Evolutionary conservation across 2,888 invertebrate species (phyloP).

Genomic region (Agrilus mali): DNA sequence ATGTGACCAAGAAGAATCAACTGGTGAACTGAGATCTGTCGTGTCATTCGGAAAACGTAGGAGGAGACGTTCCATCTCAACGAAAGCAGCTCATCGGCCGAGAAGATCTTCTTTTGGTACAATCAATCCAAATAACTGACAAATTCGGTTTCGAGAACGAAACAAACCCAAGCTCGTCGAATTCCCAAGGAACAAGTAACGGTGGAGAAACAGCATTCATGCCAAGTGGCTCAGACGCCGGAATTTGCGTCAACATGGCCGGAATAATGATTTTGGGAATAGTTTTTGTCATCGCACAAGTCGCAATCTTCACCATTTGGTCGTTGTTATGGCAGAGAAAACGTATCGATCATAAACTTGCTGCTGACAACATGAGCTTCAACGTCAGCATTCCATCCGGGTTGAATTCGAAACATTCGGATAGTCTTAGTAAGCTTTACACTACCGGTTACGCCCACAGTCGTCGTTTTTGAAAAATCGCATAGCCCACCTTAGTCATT

Average conservation of each 20-base stretch:
- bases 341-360: constrained; percentile 40
- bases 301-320: constrained; percentile 79
- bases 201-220: constrained; percentile 62
- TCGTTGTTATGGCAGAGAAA: constrained; percentile 78
- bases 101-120: constrained; percentile 77
- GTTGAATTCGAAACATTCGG: constrained; percentile 44
- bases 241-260: constrained; percentile 61
- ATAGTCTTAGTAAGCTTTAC: constrained; percentile 77
- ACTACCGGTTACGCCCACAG: constrained; percentile 74
- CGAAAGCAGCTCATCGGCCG: constrained; percentile 36
- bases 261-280: constrained; percentile 77
- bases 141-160: constrained; percentile 75
- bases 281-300: constrained; percentile 74
- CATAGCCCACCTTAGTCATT: neutral
- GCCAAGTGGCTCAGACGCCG: constrained; percentile 41
- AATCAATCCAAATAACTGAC: constrained; percentile 85
- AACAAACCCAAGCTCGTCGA: constrained; percentile 39
- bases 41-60: constrained; percentile 74
- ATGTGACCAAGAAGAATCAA: constrained; percentile 72
- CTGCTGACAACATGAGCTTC: constrained; percentile 47
- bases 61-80: constrained; percentile 50
- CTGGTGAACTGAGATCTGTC: constrained; percentile 70
- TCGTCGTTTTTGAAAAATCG: constrained; percentile 30
- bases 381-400: constrained; percentile 50
- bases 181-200: constrained; percentile 20